Evolutionary conservation across 2,888 invertebrate genomes (phyloP).

Genomic region (Parnassius apollo): DNA sequence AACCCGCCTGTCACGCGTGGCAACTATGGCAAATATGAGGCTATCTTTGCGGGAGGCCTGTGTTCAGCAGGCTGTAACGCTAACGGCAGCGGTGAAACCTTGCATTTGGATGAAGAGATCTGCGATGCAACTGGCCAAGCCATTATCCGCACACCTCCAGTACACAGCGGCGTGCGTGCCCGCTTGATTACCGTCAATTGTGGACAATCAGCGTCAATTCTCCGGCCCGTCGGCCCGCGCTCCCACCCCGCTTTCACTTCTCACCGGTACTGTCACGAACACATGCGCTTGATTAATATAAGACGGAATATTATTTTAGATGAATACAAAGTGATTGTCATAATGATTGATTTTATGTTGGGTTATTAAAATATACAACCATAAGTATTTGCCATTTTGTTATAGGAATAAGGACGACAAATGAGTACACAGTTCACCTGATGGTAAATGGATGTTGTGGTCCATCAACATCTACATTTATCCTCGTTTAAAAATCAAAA

Average conservation of each 20-base stretch:
- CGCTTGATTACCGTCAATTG: slow-evolving; percentile 71
- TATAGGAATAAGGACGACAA: too few relatives aligned
- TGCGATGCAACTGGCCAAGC: slow-evolving; percentile 21
- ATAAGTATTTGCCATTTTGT: too few relatives aligned
- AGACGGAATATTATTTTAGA: not conserved
- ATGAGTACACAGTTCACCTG: too few relatives aligned
- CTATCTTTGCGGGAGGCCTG: too few relatives aligned
- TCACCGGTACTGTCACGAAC: slow-evolving; percentile 59
- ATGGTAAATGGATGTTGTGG: too few relatives aligned
- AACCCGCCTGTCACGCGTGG: too few relatives aligned
- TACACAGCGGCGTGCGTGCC: slow-evolving; percentile 35
- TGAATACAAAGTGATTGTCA: not conserved
- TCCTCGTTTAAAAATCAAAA: too few relatives aligned
- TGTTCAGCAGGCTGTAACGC: too few relatives aligned
- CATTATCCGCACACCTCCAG: slow-evolving; percentile 28
- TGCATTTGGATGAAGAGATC: not conserved
- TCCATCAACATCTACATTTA: too few relatives aligned
- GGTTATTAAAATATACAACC: too few relatives aligned
- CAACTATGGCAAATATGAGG: too few relatives aligned
- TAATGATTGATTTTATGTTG: not conserved
- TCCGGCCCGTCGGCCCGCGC: slow-evolving; percentile 38
- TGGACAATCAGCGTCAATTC: slow-evolving; percentile 75
- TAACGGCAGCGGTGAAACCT: too few relatives aligned
- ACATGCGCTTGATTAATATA: slow-evolving; percentile 36
- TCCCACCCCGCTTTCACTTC: slow-evolving; percentile 64